These are phyloP conservation scores for Oxystoma pomonae DNA, from an alignment of 2,888 invertebrate genomes.

Conservation along the genomic window DNA sequence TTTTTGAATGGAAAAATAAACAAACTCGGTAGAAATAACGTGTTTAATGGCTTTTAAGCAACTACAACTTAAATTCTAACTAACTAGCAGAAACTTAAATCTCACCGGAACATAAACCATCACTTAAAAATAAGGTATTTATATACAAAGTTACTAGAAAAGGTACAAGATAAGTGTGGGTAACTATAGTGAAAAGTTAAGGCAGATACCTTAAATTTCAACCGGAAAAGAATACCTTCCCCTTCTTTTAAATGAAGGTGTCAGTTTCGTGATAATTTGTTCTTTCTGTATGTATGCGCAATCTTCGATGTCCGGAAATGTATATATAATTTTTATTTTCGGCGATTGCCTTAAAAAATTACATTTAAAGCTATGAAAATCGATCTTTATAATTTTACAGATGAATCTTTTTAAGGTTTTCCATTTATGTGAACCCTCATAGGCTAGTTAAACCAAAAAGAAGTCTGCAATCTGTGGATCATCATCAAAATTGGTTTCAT, in stretches of 20 bases:
- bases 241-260: not conserved
- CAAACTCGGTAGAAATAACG: not conserved
- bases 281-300: too few relatives aligned
- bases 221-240: not conserved
- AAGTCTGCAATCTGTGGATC: not conserved
- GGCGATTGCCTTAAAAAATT: not conserved
- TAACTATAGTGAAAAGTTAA: not conserved
- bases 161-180: not conserved
- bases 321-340: not conserved
- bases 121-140: too few relatives aligned
- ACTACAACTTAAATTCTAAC: too few relatives aligned
- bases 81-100: too few relatives aligned
- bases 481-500: not conserved
- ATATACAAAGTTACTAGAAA: too few relatives aligned
- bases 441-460: not conserved
- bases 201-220: not conserved
- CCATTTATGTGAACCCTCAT: not conserved
- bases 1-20: not conserved
- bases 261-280: too few relatives aligned
- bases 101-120: too few relatives aligned
- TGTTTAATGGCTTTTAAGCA: too few relatives aligned
- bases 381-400: not conserved
- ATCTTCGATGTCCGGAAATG: not conserved
- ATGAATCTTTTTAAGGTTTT: not conserved
- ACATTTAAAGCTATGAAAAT: not conserved